Evolutionary conservation across 2,888 invertebrate species (phyloP).

Genomic region (Harmothoe impar): DNA sequence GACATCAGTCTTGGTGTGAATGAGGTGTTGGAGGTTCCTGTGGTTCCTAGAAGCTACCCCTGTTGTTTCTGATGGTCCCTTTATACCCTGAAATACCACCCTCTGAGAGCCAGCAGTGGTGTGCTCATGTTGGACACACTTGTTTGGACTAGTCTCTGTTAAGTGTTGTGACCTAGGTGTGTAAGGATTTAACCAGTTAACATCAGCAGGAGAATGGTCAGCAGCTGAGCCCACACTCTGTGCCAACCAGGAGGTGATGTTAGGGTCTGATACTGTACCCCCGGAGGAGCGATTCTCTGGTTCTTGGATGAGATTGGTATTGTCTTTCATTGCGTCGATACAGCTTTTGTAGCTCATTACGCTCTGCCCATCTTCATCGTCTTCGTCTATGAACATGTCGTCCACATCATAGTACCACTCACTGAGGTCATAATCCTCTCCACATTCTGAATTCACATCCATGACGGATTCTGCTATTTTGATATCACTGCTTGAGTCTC

Average conservation of each 20-base stretch:
- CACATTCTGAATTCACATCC: not conserved
- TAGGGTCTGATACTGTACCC: not conserved
- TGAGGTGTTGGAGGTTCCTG: not conserved
- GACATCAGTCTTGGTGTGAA: no score
- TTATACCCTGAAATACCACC: not conserved
- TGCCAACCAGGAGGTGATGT: not conserved
- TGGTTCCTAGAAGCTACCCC: not conserved
- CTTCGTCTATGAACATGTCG: not conserved
- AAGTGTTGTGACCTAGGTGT: not conserved
- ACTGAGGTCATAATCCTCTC: constrained; percentile 12
- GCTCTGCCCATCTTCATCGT: not conserved
- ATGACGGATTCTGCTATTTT: not conserved
- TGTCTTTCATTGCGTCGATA: no score
- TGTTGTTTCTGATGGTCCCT: not conserved
- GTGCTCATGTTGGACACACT: not conserved
- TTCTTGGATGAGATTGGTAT: not conserved
- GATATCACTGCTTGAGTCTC: constrained; percentile 41
- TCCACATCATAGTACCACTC: constrained; percentile 56
- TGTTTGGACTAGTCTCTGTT: not conserved
- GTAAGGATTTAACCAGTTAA: not conserved
- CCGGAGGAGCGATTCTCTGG: not conserved
- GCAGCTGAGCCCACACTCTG: not conserved
- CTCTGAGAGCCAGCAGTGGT: not conserved
- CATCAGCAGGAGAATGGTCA: not conserved
- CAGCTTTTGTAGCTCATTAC: not conserved